Evolutionary conservation across 2,888 invertebrate species (phyloP).

Genomic region (Oscheius myriophilus): DNA sequence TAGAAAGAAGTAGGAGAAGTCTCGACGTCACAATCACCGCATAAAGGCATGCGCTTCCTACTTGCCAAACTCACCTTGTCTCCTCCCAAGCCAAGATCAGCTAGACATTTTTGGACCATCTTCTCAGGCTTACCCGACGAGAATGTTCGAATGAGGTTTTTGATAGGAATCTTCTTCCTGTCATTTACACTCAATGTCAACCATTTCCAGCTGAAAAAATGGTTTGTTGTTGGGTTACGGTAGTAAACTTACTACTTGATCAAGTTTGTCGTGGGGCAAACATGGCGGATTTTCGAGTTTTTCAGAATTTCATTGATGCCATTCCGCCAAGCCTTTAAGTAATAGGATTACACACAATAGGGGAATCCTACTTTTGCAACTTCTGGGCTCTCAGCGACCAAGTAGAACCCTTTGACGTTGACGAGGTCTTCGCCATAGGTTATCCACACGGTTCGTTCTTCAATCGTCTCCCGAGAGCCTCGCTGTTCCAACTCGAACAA

Average conservation of each 20-base stretch:
- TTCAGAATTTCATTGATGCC: conserved; percentile 88
- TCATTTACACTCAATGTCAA: conserved; percentile 91
- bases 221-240: too few species aligned
- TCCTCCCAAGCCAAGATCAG: conserved; percentile 88
- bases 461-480: conserved; percentile 80
- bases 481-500: conserved; percentile 81
- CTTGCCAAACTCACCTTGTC: conserved; percentile 76
- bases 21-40: too few species aligned
- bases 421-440: conserved; percentile 98
- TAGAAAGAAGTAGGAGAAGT: too few species aligned
- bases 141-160: conserved; percentile 87
- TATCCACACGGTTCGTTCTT: conserved; percentile 92
- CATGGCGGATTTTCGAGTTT: conserved; percentile 88
- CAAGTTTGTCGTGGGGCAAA: conserved; percentile 91
- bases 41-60: too few species aligned
- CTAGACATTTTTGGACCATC: conserved; percentile 93
- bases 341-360: conserved; percentile 1
- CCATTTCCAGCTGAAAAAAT: conserved; percentile 93
- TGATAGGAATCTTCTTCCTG: conserved; percentile 91
- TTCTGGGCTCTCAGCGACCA: conserved; percentile 90
- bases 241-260: conserved; percentile 90
- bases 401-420: conserved; percentile 95
- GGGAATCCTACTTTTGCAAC: conserved; percentile 85
- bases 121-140: conserved; percentile 99
- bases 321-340: conserved; percentile 89